These are phyloP conservation scores for Agrochola macilenta DNA, from an alignment of 2,888 invertebrate genomes.

Conservation along the genomic window DNA sequence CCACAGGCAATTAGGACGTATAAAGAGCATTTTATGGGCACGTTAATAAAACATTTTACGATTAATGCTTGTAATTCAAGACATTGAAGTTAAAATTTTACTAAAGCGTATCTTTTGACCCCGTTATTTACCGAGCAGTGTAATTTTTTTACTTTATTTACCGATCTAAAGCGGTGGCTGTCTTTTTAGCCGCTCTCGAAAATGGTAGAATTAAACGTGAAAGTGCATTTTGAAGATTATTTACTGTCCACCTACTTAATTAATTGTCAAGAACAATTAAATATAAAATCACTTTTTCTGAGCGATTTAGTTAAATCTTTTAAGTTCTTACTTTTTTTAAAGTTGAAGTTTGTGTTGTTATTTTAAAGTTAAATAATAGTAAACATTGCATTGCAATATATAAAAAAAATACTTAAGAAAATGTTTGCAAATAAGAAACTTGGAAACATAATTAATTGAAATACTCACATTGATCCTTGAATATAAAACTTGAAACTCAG, in stretches of 20 bases:
- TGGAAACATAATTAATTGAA: slow-evolving; percentile 37
- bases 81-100: slow-evolving; percentile 67
- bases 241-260: slow-evolving; percentile 16
- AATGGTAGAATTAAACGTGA: slow-evolving; percentile 49
- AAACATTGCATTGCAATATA: background rate
- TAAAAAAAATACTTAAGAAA: slow-evolving; percentile 4
- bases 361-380: background rate
- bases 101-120: slow-evolving; percentile 75
- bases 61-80: slow-evolving; percentile 56
- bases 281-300: background rate
- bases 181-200: slow-evolving; percentile 48
- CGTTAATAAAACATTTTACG: slow-evolving; percentile 18
- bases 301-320: background rate
- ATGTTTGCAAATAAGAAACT: slow-evolving; percentile 33
- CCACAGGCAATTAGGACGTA: background rate
- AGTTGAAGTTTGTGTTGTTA: background rate
- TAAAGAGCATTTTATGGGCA: background rate
- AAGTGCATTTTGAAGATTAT: slow-evolving; percentile 51
- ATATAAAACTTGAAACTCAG: slow-evolving; percentile 56
- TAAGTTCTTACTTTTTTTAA: no score
- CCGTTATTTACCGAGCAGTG: slow-evolving; percentile 69
- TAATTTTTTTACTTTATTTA: slow-evolving; percentile 68
- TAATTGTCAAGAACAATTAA: background rate
- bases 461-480: slow-evolving; percentile 67
- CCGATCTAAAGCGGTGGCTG: slow-evolving; percentile 54